These are phyloP conservation scores for Heterocephalus glaber DNA, from an alignment of 2,113 vertebrate species.

Conservation along the genomic window DNA sequence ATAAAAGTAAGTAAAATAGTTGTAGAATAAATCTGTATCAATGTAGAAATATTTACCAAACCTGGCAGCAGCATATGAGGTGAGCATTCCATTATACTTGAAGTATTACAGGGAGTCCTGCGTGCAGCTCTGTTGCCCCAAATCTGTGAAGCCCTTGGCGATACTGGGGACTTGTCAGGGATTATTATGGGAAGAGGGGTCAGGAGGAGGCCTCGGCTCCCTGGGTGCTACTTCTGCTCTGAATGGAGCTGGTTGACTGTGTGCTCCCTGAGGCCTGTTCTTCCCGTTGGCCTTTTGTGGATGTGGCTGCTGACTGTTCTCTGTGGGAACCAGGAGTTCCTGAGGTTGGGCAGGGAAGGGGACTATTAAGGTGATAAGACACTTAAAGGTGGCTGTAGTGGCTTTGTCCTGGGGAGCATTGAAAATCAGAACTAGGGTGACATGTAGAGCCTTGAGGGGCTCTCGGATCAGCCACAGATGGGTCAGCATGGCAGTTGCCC, in stretches of 20 bases:
- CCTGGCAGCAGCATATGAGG: neutral
- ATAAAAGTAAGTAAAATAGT: neutral
- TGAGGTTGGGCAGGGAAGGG: neutral
- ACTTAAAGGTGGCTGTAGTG: neutral
- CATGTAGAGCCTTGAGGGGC: neutral
- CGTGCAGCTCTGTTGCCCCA: neutral
- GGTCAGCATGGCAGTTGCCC: neutral
- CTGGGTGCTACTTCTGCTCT: neutral
- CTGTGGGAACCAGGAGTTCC: neutral
- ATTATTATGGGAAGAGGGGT: neutral
- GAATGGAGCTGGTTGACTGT: neutral
- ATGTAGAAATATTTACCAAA: neutral
- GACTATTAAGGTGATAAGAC: neutral
- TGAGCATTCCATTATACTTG: neutral
- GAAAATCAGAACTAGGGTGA: neutral
- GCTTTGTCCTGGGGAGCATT: neutral
- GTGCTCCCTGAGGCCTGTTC: neutral
- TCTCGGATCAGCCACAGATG: neutral
- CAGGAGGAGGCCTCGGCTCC: neutral
- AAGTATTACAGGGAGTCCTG: neutral
- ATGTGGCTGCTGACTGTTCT: neutral
- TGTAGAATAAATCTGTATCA: neutral
- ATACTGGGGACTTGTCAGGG: neutral
- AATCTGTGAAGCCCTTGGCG: neutral
- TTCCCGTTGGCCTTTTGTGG: neutral